A percentile compares a stretch with the other conserved stretches of the same genome.
phyloP scores from a whole-genome alignment of 2,888 invertebrate species.

The Pinctada fucata region DNA sequence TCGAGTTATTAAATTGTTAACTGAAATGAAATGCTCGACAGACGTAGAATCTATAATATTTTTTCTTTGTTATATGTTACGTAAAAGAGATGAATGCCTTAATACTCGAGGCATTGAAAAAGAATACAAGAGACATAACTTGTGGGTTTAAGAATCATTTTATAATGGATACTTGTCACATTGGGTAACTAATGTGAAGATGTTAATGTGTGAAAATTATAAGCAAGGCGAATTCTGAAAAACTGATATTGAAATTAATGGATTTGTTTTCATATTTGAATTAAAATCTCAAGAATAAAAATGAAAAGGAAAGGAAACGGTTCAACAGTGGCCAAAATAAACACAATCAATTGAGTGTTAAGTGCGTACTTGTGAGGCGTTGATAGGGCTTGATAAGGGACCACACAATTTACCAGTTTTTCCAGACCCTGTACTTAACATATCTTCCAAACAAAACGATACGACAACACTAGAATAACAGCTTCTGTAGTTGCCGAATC shows the following conservation, averaged over 20 bases:
- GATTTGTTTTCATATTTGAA: not conserved
- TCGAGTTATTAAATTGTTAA: not conserved
- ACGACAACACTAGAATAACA: too few relatives aligned
- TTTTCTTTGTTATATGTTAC: too few relatives aligned
- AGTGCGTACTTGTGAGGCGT: conserved; percentile 32
- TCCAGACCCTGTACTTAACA: not conserved
- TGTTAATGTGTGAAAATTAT: too few relatives aligned
- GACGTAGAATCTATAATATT: too few relatives aligned
- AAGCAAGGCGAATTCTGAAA: not conserved
- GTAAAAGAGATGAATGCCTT: too few relatives aligned
- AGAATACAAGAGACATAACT: too few relatives aligned
- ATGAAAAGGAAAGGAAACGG: not conserved
- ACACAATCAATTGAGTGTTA: conserved; percentile 24
- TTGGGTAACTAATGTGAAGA: too few relatives aligned
- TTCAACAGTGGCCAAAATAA: conserved; percentile 24
- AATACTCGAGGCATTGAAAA: too few relatives aligned
- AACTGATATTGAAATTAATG: not conserved
- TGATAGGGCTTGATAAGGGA: conserved; percentile 22
- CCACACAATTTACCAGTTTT: conserved; percentile 19
- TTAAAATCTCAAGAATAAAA: not conserved
- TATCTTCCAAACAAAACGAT: not conserved
- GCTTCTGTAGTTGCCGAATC: too few relatives aligned
- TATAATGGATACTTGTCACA: too few relatives aligned
- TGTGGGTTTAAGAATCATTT: too few relatives aligned
- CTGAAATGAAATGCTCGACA: too few relatives aligned